phyloP scores from a whole-genome alignment of 1,140 invertebrate genomes.

The Trachymyrmex septentrionalis region DNA sequence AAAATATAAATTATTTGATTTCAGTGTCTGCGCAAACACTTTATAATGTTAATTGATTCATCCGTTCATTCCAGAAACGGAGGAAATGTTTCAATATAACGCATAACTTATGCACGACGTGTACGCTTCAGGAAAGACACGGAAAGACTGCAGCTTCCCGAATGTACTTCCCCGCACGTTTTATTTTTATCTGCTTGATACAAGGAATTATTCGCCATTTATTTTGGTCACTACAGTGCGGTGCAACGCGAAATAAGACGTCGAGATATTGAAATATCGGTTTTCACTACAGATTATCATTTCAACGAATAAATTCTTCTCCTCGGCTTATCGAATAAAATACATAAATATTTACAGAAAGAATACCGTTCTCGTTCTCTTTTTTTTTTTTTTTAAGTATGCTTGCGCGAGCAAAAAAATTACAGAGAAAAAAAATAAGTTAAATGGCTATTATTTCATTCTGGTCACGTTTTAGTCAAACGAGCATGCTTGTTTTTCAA shows the following conservation, averaged over 20 bases:
- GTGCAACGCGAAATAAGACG: conserved; percentile 1
- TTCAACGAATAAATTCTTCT: conserved; percentile 31
- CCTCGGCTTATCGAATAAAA: conserved; percentile 11
- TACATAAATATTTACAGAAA: conserved; percentile 7
- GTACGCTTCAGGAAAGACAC: background rate
- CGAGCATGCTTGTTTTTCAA: conserved; percentile 26
- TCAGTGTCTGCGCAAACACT: conserved; percentile 11
- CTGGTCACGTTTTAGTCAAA: conserved; percentile 45
- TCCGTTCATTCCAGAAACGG: background rate
- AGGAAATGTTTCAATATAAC: background rate
- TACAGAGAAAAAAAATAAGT: background rate
- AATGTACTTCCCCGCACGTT: background rate
- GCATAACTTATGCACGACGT: background rate
- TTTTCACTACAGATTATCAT: conserved; percentile 25
- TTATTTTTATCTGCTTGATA: background rate
- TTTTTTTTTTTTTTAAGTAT: background rate
- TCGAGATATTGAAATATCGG: background rate
- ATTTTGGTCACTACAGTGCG: background rate
- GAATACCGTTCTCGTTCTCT: background rate
- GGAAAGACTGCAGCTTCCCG: background rate
- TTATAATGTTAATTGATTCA: conserved; percentile 23
- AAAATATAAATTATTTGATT: conserved; percentile 14
- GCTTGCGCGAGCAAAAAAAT: background rate
- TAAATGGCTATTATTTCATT: conserved; percentile 21
- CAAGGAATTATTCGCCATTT: background rate